Base-by-base conservation (phyloP, 2,888 invertebrate genomes). In the Tinea pellionella region DNA sequence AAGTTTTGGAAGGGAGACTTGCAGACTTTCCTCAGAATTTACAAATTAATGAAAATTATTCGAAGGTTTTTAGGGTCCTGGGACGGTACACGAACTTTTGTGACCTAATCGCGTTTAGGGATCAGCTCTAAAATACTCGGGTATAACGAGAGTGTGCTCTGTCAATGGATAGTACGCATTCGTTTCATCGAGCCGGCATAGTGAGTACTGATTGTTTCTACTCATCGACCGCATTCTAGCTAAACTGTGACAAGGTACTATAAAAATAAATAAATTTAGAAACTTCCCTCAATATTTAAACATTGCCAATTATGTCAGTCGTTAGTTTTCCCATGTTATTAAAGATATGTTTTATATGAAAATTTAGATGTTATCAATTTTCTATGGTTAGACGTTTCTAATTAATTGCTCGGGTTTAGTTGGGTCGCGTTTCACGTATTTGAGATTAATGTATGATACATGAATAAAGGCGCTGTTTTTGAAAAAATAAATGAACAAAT, bases 381-480 rank as follows among this genome's bases (percentile, higher is more conserved):
- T n/a, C 24, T 53, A 18, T n/a, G 16, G 15, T 41, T 47, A 47
- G 47, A 47, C 47, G 47, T 53, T 24, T 18, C 12, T 12, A 24
- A 53, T 53, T 53, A 53, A 53, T 53, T 53, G 53, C 53, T 53
- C 19, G 24, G 53, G 53, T 24, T 53, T 53, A 53, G 53, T 53
- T 53, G 24, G 53, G 53, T 53, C 24, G 47, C 16, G 47, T n/a
- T 47, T 47, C 47, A 16, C 47, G 47, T 47, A 47, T 47, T 47
- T 47, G 47, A 47, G 47, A 47, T 37, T 47, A 9, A 42, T 42
- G 42, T 42, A 42, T 42, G 42, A 47, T 47, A 41, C 41, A 41
- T 41, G 41, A n/a, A 13, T 41, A n/a, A 41, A 41, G 41, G 41
- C 9, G 41, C 41, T 41, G 41, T 41, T n/a, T 12, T 41, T n/a